Evolutionary conservation across 2,888 invertebrate species (phyloP), one percentile per base, ranked within the genome.

Genomic region (Drosophila paramelanica): DNA sequence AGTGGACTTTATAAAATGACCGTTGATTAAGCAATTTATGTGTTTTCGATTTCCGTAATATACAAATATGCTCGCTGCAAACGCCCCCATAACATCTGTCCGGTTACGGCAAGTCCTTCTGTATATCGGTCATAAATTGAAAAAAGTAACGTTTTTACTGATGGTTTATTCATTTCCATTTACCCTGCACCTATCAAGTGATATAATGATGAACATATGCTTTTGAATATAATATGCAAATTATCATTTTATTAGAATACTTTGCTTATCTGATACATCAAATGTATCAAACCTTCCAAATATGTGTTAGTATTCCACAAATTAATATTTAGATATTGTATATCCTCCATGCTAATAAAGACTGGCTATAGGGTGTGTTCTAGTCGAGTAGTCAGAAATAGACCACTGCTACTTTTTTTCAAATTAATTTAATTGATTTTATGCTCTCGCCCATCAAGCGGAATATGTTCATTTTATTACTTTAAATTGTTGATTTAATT

Each of bases 401-500:
- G 1, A 0, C 2, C 5, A 27, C 3, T 23, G 52, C 51, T 25
- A 17, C 25, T 23, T n/a, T 67, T 53, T 47, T 20, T 23, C 23
- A 23, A 25, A 55, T 59, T 66, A 6, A 64, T 60, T 64, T 58
- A 45, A 71, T 64, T 74, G 59, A 74, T 58, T 77, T 77, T 65
- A 57, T 67, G 61, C 23, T 43, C 46, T 58, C 13, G 50, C 41
- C 38, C 59, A 41, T 55, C 55, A 58, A 60, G 45, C 64, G 66
- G 59, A 67, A 76, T 61, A 38, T 61, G 23, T 61, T 45, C 51
- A 55, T 27, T 69, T 78, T 66, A 61, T 78, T 72, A 50, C 67
- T 20, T 70, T 73, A 74, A 80, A 87, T 69, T 58, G 70, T 67
- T 67, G 49, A 62, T 62, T 80, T 57, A 65, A 78, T 70, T 73